Conservation (phyloP, 2,888 invertebrate species). For the Drosophila longiperda region DNA sequence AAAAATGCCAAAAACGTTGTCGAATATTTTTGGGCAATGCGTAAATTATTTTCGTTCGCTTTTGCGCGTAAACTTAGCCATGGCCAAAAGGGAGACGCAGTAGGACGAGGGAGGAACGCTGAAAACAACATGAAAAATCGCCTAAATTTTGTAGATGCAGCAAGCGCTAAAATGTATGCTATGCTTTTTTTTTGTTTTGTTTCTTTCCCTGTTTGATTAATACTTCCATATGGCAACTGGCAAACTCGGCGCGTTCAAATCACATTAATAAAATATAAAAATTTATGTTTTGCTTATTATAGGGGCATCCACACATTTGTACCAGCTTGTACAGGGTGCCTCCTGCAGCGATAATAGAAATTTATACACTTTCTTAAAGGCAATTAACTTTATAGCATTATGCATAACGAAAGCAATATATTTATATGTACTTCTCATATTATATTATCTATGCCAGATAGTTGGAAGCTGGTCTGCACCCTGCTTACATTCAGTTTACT, state of each 20-base stretch:
- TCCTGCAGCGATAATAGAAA: neutral
- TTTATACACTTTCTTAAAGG: neutral
- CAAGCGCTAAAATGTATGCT: slow-evolving; percentile 55
- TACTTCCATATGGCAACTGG: slow-evolving; percentile 78
- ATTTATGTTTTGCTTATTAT: slow-evolving; percentile 78
- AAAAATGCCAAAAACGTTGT: slow-evolving; percentile 21
- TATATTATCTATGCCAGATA: neutral
- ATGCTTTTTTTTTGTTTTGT: slow-evolving; percentile 31
- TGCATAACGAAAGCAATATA: neutral
- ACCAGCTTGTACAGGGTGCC: slow-evolving; percentile 50
- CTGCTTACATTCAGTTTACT: slow-evolving; percentile 23
- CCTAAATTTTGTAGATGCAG: slow-evolving; percentile 71
- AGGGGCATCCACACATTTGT: slow-evolving; percentile 23
- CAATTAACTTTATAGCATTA: slow-evolving; percentile 25
- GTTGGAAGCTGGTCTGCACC: slow-evolving; percentile 23
- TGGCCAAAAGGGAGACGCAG: slow-evolving; percentile 5
- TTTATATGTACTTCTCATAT: neutral
- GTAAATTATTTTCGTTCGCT: slow-evolving; percentile 67
- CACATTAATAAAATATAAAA: slow-evolving; percentile 79
- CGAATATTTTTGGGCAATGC: slow-evolving; percentile 66
- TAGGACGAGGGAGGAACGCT: slow-evolving; percentile 7
- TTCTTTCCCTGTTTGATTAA: slow-evolving; percentile 60
- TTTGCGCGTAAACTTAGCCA: slow-evolving; percentile 45
- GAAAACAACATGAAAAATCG: slow-evolving; percentile 72
- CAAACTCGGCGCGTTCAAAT: slow-evolving; percentile 69